Percentiles rank a stretch among this genome's conserved stretches.
phyloP scores from a whole-genome alignment of 2,113 vertebrate genomes.

The Glaucidium brasilianum region DNA sequence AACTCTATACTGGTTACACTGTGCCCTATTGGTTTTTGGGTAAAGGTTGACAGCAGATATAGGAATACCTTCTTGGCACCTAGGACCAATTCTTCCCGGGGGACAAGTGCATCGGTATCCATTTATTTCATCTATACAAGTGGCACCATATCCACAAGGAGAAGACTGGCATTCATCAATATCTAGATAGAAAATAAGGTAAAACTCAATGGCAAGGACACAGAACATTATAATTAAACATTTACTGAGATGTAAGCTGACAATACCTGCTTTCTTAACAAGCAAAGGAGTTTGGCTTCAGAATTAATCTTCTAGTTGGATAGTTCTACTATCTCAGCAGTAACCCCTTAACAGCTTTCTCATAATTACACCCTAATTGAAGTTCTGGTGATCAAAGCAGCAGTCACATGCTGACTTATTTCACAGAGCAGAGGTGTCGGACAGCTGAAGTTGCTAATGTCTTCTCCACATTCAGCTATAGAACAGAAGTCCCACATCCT shows the following conservation, averaged over 20 bases:
- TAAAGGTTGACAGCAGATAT: background rate
- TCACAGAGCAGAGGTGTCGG: background rate
- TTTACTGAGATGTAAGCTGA: background rate
- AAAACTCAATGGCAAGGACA: background rate
- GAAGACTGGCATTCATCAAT: constrained; percentile 95
- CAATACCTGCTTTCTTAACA: background rate
- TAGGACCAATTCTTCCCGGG: constrained; percentile 80
- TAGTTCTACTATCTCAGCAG: background rate
- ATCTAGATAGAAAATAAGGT: constrained; percentile 71
- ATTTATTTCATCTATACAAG: constrained; percentile 91
- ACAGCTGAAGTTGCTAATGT: background rate
- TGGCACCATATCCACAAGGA: constrained; percentile 89
- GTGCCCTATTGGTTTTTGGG: background rate
- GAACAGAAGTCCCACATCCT: background rate
- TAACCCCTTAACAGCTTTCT: background rate
- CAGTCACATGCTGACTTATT: background rate
- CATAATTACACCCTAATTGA: background rate
- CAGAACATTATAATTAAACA: background rate
- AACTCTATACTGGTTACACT: background rate
- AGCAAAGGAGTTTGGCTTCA: background rate
- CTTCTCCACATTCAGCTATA: background rate
- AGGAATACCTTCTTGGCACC: constrained; percentile 87
- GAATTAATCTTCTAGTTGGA: background rate
- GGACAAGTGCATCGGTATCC: constrained; percentile 89
- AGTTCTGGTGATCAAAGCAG: background rate